phyloP scores from a whole-genome alignment of 2,797 vertebrate genomes.

The Trichosurus vulpecula region DNA sequence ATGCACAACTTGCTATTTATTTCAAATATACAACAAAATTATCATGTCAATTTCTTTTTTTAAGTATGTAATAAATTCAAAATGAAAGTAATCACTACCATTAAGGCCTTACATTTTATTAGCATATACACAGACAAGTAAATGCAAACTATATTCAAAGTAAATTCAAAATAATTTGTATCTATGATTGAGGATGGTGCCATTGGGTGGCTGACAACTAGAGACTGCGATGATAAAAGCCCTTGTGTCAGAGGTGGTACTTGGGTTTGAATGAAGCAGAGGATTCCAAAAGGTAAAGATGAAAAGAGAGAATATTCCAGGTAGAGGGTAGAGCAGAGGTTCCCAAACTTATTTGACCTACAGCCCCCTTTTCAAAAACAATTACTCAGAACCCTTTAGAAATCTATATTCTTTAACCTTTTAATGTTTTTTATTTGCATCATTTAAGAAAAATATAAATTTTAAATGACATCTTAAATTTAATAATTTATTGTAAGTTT shows the following conservation, averaged over 20 bases:
- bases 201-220: neutral
- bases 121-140: neutral
- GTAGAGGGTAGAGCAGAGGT: neutral
- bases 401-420: no score
- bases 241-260: neutral
- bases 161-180: neutral
- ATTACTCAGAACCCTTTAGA: no score
- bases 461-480: no score
- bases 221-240: neutral
- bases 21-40: neutral
- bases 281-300: neutral
- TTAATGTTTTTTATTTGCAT: no score
- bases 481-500: no score
- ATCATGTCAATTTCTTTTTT: neutral
- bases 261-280: neutral
- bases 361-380: no score
- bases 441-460: no score
- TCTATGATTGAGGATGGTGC: neutral
- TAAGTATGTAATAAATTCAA: neutral
- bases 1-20: neutral
- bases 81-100: neutral
- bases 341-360: no score
- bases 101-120: neutral
- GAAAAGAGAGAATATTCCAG: neutral
- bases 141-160: neutral